A percentile compares a stretch with the other conserved stretches of the same genome.
phyloP scores from a whole-genome alignment of 92 coral and sea anemone species.

The Blastomussa wellsi region DNA sequence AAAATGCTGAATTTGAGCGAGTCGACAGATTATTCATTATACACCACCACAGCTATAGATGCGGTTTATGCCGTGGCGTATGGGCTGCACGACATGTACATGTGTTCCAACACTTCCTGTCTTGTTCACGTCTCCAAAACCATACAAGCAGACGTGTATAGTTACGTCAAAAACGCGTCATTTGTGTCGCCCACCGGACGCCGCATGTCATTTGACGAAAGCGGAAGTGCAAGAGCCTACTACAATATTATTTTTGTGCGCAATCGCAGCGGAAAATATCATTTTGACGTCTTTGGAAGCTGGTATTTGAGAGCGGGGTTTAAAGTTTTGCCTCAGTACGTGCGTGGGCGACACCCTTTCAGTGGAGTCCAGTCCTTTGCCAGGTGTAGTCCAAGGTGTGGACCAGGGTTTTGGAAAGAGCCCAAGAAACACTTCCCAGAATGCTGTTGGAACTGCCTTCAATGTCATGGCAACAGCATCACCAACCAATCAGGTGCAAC shows the following conservation, averaged over 20 bases:
- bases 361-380: constrained; percentile 27
- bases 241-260: constrained; percentile 52
- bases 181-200: constrained; percentile 71
- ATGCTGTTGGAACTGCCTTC: constrained; percentile 86
- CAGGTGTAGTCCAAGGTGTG: constrained; percentile 58
- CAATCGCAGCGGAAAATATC: constrained; percentile 19
- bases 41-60: constrained; percentile 74
- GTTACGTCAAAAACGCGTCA: constrained; percentile 52
- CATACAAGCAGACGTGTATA: constrained; percentile 44
- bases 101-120: constrained; percentile 52
- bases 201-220: constrained; percentile 60
- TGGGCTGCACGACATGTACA: constrained; percentile 68
- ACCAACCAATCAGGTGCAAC: constrained; percentile 64
- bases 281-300: constrained; percentile 52
- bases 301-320: constrained; percentile 59
- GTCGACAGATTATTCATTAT: constrained; percentile 55
- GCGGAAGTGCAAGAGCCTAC: constrained; percentile 60
- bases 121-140: constrained; percentile 19
- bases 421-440: constrained; percentile 67
- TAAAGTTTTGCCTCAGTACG: background rate
- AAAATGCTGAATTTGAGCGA: constrained; percentile 30
- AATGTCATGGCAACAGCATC: constrained; percentile 70
- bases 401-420: constrained; percentile 63
- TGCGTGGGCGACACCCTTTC: constrained; percentile 22
- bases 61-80: constrained; percentile 86